Percentiles rank a stretch among this genome's conserved stretches.
phyloP scores from a whole-genome alignment of 2,888 invertebrate species.

The Polydrusus cervinus region DNA sequence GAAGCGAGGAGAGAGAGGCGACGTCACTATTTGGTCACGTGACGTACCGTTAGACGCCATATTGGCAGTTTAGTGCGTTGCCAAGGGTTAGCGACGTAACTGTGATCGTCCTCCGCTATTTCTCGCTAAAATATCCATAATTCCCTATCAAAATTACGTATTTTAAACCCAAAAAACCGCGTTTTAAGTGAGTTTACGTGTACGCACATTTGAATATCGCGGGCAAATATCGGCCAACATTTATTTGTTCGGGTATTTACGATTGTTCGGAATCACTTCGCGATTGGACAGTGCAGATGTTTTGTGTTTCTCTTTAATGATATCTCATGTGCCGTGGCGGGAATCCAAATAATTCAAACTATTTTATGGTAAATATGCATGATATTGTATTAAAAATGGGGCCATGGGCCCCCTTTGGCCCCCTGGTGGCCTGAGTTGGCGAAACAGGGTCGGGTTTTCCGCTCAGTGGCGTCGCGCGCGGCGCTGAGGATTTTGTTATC shows the following conservation, averaged over 20 bases:
- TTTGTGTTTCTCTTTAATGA: constrained; percentile 67
- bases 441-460: constrained; percentile 58
- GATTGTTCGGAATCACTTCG: constrained; percentile 67
- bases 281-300: constrained; percentile 72
- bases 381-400: constrained; percentile 46
- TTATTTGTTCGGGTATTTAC: constrained; percentile 71
- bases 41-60: constrained; percentile 76
- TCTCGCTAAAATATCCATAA: constrained; percentile 51
- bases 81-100: constrained; percentile 73
- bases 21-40: constrained; percentile 75
- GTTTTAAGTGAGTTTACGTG: constrained; percentile 53
- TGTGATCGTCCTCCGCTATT: constrained; percentile 59
- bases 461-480: constrained; percentile 60
- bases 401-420: constrained; percentile 39
- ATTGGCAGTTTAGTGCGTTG: constrained; percentile 74
- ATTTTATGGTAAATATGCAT: constrained; percentile 61
- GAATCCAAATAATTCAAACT: constrained; percentile 61
- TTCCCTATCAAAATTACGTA: constrained; percentile 17
- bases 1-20: constrained; percentile 63
- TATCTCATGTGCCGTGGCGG: constrained; percentile 65
- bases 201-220: constrained; percentile 69
- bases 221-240: constrained; percentile 60
- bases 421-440: constrained; percentile 43
- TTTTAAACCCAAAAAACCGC: constrained; percentile 24
- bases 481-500: constrained; percentile 63